Base-by-base conservation (phyloP, 92 coral and sea anemone species). In the Actinostola sp. region DNA sequence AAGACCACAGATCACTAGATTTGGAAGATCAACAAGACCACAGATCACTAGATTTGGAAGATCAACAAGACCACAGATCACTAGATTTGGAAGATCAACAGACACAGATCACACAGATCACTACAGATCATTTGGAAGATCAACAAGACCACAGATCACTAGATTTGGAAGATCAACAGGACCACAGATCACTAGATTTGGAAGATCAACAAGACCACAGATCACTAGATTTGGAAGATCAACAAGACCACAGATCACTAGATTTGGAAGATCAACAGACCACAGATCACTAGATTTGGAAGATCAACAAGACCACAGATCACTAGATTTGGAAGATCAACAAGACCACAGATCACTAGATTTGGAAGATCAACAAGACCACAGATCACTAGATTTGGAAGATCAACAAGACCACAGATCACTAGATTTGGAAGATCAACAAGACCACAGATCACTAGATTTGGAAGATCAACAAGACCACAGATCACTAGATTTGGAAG, bases 171-270 rank as follows among this genome's bases (percentile, higher is more conserved):
- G 63, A 27, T 56, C 63, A 5, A 30, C 34, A 3, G 2, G 14
- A 30, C 63, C 63, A 21, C 63, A 56, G 36, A 27, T 56, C 31
- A 56, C 63, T 3, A 9, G 63, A 56, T 56, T 56, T 56, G 63
- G 63, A 56, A 25, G 63, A 27, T 56, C 63, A 4, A 30, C 34
- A 8, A 25, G 17, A 23, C 63, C 63, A 21, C 63, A 56, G 36
- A 27, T 56, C 63, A 56, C 63, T 3, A 9, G 63, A 56, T 56
- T 56, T 56, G 63, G 63, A 23, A 25, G 63, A 27, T 56, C 63
- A 6, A 46, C 23, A 2, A 7, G 19, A 46, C 53, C 23, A 13
- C 53, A 46, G 36, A 27, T 56, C 36, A 56, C 63, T 2, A 4
- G 31, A 56, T 56, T 56, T 56, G 63, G 63, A 56, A 8, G 27